phyloP scores from a whole-genome alignment of 2,888 invertebrate genomes.

The Drosophila villosipedis region DNA sequence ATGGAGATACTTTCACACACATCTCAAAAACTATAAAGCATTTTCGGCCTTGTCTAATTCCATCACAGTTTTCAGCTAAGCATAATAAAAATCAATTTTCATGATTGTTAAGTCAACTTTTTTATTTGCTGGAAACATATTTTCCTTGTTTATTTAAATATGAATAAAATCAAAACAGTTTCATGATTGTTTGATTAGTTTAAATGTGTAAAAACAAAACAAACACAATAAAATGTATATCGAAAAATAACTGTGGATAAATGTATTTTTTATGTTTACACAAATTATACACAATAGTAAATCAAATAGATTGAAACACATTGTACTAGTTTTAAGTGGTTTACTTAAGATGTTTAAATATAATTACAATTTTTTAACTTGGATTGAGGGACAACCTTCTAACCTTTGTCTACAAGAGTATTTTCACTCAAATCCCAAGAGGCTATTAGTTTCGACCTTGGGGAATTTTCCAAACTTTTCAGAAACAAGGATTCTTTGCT shows the following conservation, averaged over 20 bases:
- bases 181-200: neutral
- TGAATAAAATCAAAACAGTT: neutral
- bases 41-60: neutral
- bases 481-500: neutral
- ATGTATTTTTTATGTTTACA: neutral
- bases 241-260: neutral
- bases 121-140: neutral
- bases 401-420: neutral
- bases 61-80: neutral
- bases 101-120: neutral
- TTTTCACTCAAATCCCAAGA: neutral
- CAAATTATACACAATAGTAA: neutral
- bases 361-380: neutral
- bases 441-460: neutral
- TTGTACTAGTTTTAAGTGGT: neutral
- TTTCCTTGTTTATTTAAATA: neutral
- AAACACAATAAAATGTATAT: neutral
- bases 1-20: conserved; percentile 1
- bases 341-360: neutral
- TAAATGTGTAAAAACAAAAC: neutral
- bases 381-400: neutral
- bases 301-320: neutral
- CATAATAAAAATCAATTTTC: neutral
- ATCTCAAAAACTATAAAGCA: neutral
- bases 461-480: neutral